Conservation (phyloP, 1,140 invertebrate genomes). For the Eupristina koningsbergeri region DNA sequence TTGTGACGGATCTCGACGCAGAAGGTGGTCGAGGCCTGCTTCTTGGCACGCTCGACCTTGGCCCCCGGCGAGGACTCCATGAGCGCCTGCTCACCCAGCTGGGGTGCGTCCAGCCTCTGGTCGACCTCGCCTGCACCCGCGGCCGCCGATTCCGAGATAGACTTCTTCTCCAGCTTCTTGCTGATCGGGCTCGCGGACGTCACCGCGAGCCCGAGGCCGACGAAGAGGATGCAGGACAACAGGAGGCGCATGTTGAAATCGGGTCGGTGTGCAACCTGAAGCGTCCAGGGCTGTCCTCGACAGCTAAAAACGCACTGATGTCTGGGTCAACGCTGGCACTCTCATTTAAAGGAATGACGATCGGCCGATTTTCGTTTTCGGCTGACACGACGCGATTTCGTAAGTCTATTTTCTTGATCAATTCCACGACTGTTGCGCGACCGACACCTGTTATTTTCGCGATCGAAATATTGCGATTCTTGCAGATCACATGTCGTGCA, state of each 20-base stretch:
- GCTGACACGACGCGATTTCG: conserved; percentile 30
- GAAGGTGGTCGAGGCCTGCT: conserved; percentile 52
- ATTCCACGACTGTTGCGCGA: neutral
- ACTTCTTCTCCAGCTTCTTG: conserved; percentile 40
- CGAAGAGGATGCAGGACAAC: neutral
- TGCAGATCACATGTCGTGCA: neutral
- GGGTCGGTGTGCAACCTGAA: neutral
- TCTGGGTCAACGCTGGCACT: neutral
- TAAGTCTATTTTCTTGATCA: neutral
- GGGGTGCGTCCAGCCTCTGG: neutral
- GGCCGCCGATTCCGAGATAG: neutral
- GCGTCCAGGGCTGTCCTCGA: neutral
- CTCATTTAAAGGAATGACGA: neutral
- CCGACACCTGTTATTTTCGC: neutral
- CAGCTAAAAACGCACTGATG: conserved; percentile 4
- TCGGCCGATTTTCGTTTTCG: conserved; percentile 9
- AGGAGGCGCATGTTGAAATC: neutral
- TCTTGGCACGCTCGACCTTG: conserved; percentile 48
- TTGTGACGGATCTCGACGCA: conserved; percentile 53
- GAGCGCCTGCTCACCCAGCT: neutral
- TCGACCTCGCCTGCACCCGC: neutral
- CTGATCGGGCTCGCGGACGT: neutral
- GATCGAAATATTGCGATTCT: neutral
- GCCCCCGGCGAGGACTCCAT: conserved; percentile 3
- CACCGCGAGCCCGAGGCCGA: neutral